phyloP scores from a whole-genome alignment of 2,888 invertebrate genomes.

The Maniola hyperantus region DNA sequence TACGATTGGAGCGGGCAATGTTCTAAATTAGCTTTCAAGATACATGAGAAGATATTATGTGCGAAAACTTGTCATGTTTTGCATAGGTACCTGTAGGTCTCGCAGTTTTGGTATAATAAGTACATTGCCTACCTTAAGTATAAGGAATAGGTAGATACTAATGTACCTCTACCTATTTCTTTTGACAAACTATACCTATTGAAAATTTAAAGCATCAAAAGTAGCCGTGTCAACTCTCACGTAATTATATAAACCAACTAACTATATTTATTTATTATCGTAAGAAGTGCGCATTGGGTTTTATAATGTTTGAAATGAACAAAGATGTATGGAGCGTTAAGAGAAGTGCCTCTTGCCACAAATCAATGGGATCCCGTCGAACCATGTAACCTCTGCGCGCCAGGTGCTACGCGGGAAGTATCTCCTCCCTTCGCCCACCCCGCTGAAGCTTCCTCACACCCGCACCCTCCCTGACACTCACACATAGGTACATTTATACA shows the following conservation, averaged over 20 bases:
- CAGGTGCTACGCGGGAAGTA: slow-evolving; percentile 81
- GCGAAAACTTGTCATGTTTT: no score
- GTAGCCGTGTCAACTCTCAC: not conserved
- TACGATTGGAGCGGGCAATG: no score
- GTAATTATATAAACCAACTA: not conserved
- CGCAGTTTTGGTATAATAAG: no score
- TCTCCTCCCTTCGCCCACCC: slow-evolving; percentile 45
- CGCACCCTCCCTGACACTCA: slow-evolving; percentile 46
- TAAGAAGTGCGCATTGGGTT: slow-evolving; percentile 5
- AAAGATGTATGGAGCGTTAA: slow-evolving; percentile 30
- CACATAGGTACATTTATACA: slow-evolving; percentile 39
- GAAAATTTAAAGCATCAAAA: not conserved
- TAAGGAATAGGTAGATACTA: no score
- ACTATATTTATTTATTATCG: not conserved
- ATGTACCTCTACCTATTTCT: no score
- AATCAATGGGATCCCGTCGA: slow-evolving; percentile 76
- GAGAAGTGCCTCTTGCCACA: slow-evolving; percentile 65
- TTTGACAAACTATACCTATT: no score
- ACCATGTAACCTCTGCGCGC: slow-evolving; percentile 72
- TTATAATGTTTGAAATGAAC: slow-evolving; percentile 19
- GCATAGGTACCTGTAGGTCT: no score
- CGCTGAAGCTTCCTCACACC: slow-evolving; percentile 49
- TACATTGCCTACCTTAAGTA: no score
- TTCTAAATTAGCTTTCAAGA: no score
- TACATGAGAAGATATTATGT: no score